Conservation (phyloP, 2,113 vertebrate genomes). For the Thamnophis sirtalis region DNA sequence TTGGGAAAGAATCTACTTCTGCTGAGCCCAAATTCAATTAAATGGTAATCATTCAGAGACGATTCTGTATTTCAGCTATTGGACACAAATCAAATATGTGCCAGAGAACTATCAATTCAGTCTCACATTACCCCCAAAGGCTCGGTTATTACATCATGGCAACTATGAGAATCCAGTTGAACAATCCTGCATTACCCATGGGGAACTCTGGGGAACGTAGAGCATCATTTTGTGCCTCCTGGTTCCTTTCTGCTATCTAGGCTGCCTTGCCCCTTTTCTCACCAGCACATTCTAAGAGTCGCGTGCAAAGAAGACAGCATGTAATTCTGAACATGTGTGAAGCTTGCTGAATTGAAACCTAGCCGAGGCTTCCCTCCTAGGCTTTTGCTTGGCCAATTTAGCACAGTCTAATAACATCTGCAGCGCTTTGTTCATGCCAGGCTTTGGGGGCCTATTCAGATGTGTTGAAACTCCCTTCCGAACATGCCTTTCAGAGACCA, state of each 20-base stretch:
- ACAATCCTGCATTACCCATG: background rate
- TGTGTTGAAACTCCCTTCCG: conserved; percentile 14
- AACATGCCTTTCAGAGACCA: conserved; percentile 13
- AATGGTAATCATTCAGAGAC: background rate
- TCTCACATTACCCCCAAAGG: background rate
- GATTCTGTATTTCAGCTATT: background rate
- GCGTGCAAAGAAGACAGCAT: conserved; percentile 32
- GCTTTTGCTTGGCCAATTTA: conserved; percentile 29
- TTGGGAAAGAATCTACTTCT: background rate
- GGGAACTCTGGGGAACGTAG: too few species aligned
- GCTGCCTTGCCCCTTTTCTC: conserved; percentile 12
- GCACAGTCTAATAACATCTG: conserved; percentile 27
- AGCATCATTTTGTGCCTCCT: background rate
- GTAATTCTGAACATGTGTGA: conserved; percentile 31
- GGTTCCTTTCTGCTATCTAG: background rate
- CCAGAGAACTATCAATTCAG: background rate
- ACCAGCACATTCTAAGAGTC: background rate
- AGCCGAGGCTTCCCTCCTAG: conserved; percentile 29
- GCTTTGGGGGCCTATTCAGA: conserved; percentile 15
- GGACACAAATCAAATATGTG: background rate
- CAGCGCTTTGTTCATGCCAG: conserved; percentile 1
- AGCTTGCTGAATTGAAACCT: conserved; percentile 15
- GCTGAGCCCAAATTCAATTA: background rate
- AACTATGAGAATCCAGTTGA: background rate
- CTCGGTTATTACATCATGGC: background rate